phyloP scores from a whole-genome alignment of 2,797 vertebrate species.

The Eidolon dupreanum region DNA sequence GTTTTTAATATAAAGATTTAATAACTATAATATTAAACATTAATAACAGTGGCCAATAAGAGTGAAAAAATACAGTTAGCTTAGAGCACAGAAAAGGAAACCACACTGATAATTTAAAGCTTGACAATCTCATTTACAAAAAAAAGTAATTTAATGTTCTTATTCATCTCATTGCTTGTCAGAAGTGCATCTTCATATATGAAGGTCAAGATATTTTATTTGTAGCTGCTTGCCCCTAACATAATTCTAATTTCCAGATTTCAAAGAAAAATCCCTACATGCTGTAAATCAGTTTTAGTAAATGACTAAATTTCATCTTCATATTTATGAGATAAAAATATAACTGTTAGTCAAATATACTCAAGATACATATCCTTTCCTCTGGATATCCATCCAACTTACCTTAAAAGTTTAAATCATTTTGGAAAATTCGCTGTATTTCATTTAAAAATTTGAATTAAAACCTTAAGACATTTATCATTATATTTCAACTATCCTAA shows the following conservation, averaged over 20 bases:
- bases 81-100: not conserved
- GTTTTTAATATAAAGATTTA: not conserved
- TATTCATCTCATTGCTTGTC: not conserved
- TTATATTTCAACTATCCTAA: not conserved
- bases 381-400: not conserved
- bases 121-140: not conserved
- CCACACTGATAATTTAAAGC: not conserved
- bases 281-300: conserved; percentile 28
- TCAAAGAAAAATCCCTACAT: not conserved
- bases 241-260: not conserved
- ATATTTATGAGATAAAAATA: conserved; percentile 12
- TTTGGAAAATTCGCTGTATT: not conserved
- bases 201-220: not conserved
- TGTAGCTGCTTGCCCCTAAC: not conserved
- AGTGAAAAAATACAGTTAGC: not conserved
- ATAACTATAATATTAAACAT: not conserved
- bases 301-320: conserved; percentile 3
- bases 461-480: not conserved
- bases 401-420: not conserved
- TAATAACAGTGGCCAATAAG: not conserved
- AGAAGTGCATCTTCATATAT: not conserved
- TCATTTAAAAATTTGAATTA: not conserved
- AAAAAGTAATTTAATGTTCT: not conserved
- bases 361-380: not conserved
- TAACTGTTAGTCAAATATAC: not conserved